phyloP scores from a whole-genome alignment of 2,797 vertebrate genomes.

The Sciurus vulgaris region DNA sequence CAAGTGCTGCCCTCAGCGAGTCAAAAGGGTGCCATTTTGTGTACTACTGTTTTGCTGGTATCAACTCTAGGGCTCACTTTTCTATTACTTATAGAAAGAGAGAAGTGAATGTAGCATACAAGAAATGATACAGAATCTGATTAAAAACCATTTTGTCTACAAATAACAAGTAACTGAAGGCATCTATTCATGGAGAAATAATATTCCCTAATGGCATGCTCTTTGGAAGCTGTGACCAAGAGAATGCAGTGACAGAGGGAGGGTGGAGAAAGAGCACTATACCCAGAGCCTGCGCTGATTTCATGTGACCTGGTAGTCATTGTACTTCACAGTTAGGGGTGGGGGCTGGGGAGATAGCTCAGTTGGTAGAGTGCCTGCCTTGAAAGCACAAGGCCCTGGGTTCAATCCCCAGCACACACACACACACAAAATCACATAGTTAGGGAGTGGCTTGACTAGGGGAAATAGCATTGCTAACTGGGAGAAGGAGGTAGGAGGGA shows the following conservation, averaged over 20 bases:
- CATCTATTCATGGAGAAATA: background rate
- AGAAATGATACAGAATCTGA: background rate
- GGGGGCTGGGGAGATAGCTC: background rate
- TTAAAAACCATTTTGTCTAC: background rate
- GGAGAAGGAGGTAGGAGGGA: background rate
- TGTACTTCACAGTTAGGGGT: background rate
- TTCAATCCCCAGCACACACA: no score
- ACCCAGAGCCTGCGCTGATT: background rate
- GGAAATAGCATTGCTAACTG: background rate
- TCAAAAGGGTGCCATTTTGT: background rate
- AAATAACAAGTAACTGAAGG: background rate
- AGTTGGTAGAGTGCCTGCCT: no score
- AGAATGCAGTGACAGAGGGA: background rate
- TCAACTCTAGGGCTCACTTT: background rate
- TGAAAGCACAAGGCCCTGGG: no score
- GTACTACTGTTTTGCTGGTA: background rate
- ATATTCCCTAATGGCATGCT: background rate
- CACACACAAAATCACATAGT: no score
- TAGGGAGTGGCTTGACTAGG: background rate
- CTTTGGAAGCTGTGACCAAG: background rate
- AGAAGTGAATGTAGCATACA: background rate
- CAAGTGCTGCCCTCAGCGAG: background rate
- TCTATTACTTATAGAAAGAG: conserved; percentile 2
- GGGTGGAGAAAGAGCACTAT: background rate
- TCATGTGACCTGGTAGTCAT: background rate